Evolutionary conservation across 2,113 vertebrate species (phyloP), one percentile per base, ranked within the genome.

Genomic region (Chaetodon trifascialis): DNA sequence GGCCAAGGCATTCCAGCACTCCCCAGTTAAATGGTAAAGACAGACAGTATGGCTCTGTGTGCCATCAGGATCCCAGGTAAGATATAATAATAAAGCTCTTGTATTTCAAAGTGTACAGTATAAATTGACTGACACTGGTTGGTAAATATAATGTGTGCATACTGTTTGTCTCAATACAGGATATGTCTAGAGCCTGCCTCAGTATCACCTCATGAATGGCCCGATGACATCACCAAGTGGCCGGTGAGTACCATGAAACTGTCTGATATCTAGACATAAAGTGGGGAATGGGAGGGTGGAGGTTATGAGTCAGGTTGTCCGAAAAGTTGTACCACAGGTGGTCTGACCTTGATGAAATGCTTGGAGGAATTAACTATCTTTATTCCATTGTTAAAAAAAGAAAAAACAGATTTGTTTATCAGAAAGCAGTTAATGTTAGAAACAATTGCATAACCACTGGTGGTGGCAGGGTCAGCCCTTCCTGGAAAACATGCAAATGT

Each of bases 201-300:
- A 0, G 97, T 96, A 79, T 91, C 97, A 14, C 98, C 98, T 0
- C 98, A 99, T 0, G 97, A 99, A 83, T 99, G 98, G 98, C 96
- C 97, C 0, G 97, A 99, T 88, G 98, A 99, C 93, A 99, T 99
- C 95, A 99, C 98, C 90, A 97, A 97, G 82, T 99, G 98, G 98
- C 98, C 98, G 46, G 98, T 99, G 93, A 96, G 98, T 93, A 38
- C 40, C 49, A 17, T 46, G 0, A 63, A 80, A 47, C 6, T 0
- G 1, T 40, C 10, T 69, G 16, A 12, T 25, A 34, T 49, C 59
- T 19, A 52, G 11, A 40, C 56, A 25, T 70, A 15, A 47, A 30
- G 42, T 30, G n/a, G 15, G 15, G 44, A 15, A 10, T 69, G 12
- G 0, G 10, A 25, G 14, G 44, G 11, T 40, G 38, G 38, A 60